Conservation (phyloP, 2,888 invertebrate genomes). For the Leucoptera coffeella region DNA sequence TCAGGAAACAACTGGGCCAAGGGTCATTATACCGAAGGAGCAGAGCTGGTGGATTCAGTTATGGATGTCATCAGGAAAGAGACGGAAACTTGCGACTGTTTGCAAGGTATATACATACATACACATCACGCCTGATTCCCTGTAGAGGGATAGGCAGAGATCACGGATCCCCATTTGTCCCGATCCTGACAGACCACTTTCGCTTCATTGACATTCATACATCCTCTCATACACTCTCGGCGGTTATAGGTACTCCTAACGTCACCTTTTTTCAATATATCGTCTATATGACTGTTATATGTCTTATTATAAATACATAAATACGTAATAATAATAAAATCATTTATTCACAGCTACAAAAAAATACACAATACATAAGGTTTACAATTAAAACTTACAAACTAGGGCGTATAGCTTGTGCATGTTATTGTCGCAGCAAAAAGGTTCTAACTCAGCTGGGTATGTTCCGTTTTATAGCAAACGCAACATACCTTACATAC, state of each 20-base stretch:
- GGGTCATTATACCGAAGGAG: slow-evolving; percentile 73
- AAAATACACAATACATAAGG: too few relatives aligned
- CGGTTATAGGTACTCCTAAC: not conserved
- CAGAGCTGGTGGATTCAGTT: slow-evolving; percentile 62
- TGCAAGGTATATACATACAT: slow-evolving; percentile 47
- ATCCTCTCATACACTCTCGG: not conserved
- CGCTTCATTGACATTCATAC: not conserved
- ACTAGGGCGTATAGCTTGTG: too few relatives aligned
- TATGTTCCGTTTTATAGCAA: too few relatives aligned
- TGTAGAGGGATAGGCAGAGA: not conserved
- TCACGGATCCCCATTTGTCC: not conserved
- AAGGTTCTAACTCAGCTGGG: too few relatives aligned
- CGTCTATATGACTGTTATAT: too few relatives aligned
- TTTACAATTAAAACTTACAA: too few relatives aligned
- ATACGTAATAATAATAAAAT: too few relatives aligned
- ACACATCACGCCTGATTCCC: not conserved
- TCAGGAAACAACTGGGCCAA: slow-evolving; percentile 40
- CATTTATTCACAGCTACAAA: too few relatives aligned
- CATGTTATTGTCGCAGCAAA: too few relatives aligned
- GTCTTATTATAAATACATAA: too few relatives aligned
- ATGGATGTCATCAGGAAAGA: slow-evolving; percentile 61
- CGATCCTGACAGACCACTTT: not conserved
- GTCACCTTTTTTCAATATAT: not conserved
- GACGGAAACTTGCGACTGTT: slow-evolving; percentile 70
- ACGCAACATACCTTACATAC: too few relatives aligned